Base-by-base conservation (phyloP, 64 coral and sea anemone genomes). In the Porites lutea region DNA sequence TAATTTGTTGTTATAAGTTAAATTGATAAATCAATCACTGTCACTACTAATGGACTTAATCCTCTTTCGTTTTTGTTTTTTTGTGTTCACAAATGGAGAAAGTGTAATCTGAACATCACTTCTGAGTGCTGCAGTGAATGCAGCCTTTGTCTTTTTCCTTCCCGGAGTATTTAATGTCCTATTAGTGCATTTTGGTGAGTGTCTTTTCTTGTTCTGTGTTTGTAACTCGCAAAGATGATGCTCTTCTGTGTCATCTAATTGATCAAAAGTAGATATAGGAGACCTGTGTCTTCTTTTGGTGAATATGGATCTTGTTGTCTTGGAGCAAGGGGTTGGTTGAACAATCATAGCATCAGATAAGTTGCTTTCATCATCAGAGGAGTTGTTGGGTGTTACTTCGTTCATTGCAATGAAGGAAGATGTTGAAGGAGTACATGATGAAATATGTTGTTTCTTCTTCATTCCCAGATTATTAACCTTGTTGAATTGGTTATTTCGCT, bases 201-300 rank as follows among this genome's bases (percentile, higher is more conserved):
- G 1, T 50, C 48, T 13, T 50, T 51, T 37, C 27, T 37, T 18
- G n/a, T 48, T 5, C 15, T 5, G 73, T 70, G 71, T 46, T 23
- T 27, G 50, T 9, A 5, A 54, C 22, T 23, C 3, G 8, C 54
- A 43, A 27, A 13, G 21, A 12, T n/a, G 8, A 60, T 13, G 16
- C 8, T 6, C 19, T 22, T 20, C 46, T 27, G 78, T 21, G 61
- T 14, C 75, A 3, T 78, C 75, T 19, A 18, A 20, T 2, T 83
- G 13, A 83, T 84, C 47, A 69, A 84, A 84, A 16, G 43, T 21
- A 22, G 81, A 5, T n/a, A 3, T 16, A 2, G 81, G 81, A 12
- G 81, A 69, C 47, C 59, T 84, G 18, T 69, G 81, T 48, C 48
- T n/a, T 19, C 81, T 84, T 84, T n/a, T 84, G 63, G 81, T 84